Base-by-base conservation (phyloP, 23 tunicate species). In the Botrylloides violaceus region DNA sequence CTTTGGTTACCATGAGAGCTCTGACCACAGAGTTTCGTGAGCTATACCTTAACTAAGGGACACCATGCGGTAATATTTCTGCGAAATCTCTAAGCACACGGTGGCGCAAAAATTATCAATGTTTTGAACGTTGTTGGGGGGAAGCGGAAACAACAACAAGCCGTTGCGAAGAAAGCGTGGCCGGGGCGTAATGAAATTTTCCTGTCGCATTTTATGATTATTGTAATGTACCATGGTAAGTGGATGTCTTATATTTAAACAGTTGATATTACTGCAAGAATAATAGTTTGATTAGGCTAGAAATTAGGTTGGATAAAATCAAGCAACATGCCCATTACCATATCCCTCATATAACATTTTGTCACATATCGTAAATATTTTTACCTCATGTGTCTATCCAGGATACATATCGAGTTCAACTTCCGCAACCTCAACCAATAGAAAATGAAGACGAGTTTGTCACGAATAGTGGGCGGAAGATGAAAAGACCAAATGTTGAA, bases 391-490 rank as follows among this genome's bases (percentile, higher is more conserved):
- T 7, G 9, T 7, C 29, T 48, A 23, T 80, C 53, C 32, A 87
- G 95, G 86, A 57, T 22, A 87, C 95, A 26, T 87, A 66, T 49
- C 60, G 95, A 50, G 79, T 80, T 7, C 64, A 84, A 3, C 64
- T 81, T 53, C 95, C 86, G 27, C 80, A 80, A 27, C 95, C 95
- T 0, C 86, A 80, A 49, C 26, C 86, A 39, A 77, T 87, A 18
- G 66, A 49, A 49, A 80, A 87, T 76, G 95, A 87, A 56, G 81
- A 80, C 31, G 95, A 87, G 62, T 80, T 87, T 76, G 71, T 87
- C 12, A 80, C 82, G 7, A 87, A 87, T 64, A 87, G 95, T 76
- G 95, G 78, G 20, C 36, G 95, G 73, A 68, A 47, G 9, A 31
- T 59, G 59, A 85, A 85, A 47, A 63, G 53, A 21, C 57, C 58